A percentile compares a stretch with the other conserved stretches of the same genome.
These are phyloP conservation scores for Helogale parvula DNA, from an alignment of 2,113 vertebrate species.

Conservation along the genomic window DNA sequence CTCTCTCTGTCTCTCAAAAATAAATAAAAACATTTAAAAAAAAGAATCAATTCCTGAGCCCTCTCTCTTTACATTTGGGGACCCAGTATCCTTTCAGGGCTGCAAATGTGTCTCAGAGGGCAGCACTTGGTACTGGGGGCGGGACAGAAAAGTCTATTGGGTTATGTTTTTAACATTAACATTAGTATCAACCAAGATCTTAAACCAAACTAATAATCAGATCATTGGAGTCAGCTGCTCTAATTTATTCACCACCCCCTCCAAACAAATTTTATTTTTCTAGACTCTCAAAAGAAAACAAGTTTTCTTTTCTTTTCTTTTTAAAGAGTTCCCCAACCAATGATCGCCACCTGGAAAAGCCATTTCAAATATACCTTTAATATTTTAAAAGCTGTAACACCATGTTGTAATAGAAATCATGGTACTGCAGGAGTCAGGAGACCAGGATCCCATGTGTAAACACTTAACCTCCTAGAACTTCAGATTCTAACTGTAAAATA, in stretches of 20 bases:
- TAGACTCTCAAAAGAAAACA: conserved; percentile 6
- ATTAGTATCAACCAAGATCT: conserved; percentile 12
- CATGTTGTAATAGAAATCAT: neutral
- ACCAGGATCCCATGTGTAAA: neutral
- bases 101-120: neutral
- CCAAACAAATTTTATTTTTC: neutral
- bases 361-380: neutral
- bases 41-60: neutral
- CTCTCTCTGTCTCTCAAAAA: too few relatives aligned
- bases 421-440: neutral
- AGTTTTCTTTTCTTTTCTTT: neutral
- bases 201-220: neutral
- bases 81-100: neutral
- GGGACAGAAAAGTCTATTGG: neutral
- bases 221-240: neutral
- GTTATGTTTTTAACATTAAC: neutral
- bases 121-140: neutral
- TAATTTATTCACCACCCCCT: neutral
- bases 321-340: neutral
- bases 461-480: neutral
- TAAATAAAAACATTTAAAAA: too few relatives aligned
- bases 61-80: neutral
- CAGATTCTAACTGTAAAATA: neutral
- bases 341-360: neutral
- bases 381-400: neutral